Evolutionary conservation across 1,140 invertebrate species (phyloP), one percentile per base, ranked within the genome.

Genomic region (Magallana angulata): DNA sequence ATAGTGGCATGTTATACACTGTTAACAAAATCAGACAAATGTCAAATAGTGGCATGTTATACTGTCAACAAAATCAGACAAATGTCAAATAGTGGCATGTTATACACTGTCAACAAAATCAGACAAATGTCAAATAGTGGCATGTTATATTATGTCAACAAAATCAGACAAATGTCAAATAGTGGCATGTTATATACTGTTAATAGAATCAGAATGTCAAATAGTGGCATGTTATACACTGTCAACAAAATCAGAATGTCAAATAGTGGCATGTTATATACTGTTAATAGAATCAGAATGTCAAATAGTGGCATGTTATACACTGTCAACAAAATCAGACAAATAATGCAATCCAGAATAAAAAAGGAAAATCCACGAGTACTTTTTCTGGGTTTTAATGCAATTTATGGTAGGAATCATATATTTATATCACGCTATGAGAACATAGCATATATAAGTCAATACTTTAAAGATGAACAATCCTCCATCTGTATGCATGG

Each of bases 121-220:
- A 85, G 36, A 48, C n/a, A n/a, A n/a, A 48, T 48, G 36, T 48
- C 36, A 48, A 48, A 48, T 58, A 36, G n/a, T 84, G 18, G 24
- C n/a, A 58, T 12, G n/a, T n/a, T n/a, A n/a, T n/a, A n/a, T n/a
- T n/a, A n/a, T n/a, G n/a, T n/a, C n/a, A n/a, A n/a, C n/a, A n/a
- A n/a, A 71, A n/a, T 24, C n/a, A 85, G 36, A 48, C n/a, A n/a
- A n/a, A 48, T 48, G 36, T 48, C 36, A 48, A 48, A 48, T 58
- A 36, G n/a, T 84, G 18, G 24, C n/a, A 58, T 12, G n/a, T n/a
- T n/a, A n/a, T n/a, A n/a, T n/a, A 99, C 98, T 92, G 98, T 68
- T n/a, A 71, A 48, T 9, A 85, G 0, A 71, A n/a, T 24, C n/a
- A 85, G 36, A 48, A 48, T 48, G 36, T 48, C 36, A 48, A 48